Percentiles rank a stretch among this genome's conserved stretches.
These are phyloP conservation scores for Aegotheles bennettii DNA, from an alignment of 2,113 vertebrate genomes.

Conservation along the genomic window DNA sequence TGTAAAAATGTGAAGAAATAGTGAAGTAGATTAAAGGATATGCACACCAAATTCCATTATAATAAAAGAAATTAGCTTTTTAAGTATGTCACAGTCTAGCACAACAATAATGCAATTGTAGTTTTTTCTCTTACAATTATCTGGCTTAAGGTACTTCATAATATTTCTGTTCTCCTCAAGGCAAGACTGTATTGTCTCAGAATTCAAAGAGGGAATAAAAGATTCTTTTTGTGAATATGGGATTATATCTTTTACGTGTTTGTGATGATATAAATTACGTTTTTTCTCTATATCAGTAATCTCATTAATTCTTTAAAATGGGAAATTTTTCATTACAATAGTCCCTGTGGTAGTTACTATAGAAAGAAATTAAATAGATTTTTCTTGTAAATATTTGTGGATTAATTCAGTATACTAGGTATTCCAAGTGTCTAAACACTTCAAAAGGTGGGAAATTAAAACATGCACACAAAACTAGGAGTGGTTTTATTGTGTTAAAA, in stretches of 20 bases:
- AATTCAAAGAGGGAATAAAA: conserved; percentile 66
- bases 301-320: conserved; percentile 67
- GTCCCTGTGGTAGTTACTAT: conserved; percentile 68
- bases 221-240: conserved; percentile 58
- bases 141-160: conserved; percentile 69
- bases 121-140: conserved; percentile 65
- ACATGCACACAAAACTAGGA: conserved; percentile 1
- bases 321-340: conserved; percentile 67
- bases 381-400: conserved; percentile 66
- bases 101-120: conserved; percentile 66
- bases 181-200: conserved; percentile 64
- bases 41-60: conserved; percentile 58
- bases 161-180: conserved; percentile 66
- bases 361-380: conserved; percentile 61
- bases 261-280: conserved; percentile 64
- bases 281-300: conserved; percentile 65
- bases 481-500: conserved; percentile 51
- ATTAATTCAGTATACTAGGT: conserved; percentile 46
- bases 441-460: conserved; percentile 58
- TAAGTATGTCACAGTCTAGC: conserved; percentile 70
- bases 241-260: conserved; percentile 66
- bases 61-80: conserved; percentile 70
- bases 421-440: conserved; percentile 57
- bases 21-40: conserved; percentile 57
- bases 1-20: conserved; percentile 26